phyloP scores from a whole-genome alignment of 2,797 vertebrate genomes.

The Leucoraja ocellata region DNA sequence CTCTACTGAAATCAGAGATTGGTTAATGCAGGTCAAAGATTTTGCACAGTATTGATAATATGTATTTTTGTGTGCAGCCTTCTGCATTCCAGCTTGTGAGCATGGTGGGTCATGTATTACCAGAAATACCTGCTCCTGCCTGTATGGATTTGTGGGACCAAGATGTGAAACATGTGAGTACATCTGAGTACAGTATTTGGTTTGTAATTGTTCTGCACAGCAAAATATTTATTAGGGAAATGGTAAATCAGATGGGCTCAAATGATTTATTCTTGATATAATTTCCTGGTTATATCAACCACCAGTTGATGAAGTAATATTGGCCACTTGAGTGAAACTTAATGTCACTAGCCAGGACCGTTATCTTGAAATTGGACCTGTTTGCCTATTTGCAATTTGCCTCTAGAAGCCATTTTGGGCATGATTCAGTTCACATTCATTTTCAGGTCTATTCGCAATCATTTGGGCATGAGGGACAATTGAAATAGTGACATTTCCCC shows the following conservation, averaged over 20 bases:
- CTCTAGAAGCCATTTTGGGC: no score
- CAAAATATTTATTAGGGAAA: neutral
- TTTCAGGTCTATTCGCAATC: no score
- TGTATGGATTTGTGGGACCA: conserved; percentile 67
- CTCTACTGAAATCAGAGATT: neutral
- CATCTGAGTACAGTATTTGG: conserved; percentile 49
- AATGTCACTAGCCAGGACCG: neutral
- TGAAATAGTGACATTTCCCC: no score
- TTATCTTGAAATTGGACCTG: neutral
- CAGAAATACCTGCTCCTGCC: conserved; percentile 68
- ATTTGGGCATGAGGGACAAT: no score
- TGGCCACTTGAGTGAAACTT: neutral
- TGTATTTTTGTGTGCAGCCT: conserved; percentile 43
- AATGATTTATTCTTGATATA: neutral
- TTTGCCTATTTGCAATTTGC: no score
- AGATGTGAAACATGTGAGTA: conserved; percentile 68
- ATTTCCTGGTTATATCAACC: neutral
- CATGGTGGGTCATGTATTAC: conserved; percentile 65
- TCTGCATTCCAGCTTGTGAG: conserved; percentile 61
- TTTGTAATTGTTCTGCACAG: neutral
- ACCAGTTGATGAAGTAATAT: neutral
- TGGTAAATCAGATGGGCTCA: neutral
- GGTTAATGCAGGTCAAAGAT: neutral
- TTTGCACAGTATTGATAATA: neutral
- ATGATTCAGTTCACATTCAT: no score